Conservation (phyloP, 2,797 vertebrate species). For the Pangasius krempfi region DNA sequence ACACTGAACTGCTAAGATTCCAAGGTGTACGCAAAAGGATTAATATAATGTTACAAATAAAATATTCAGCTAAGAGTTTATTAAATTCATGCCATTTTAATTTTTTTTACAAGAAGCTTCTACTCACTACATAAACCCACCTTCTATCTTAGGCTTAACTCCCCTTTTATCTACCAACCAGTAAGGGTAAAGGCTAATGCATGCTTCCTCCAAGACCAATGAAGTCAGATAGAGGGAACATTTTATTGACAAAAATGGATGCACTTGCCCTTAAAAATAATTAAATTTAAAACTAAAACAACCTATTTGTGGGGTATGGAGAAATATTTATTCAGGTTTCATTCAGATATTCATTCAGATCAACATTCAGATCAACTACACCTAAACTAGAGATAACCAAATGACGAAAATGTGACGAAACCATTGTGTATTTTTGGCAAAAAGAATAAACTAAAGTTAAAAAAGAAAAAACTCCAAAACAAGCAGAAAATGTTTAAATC, state of each 20-base stretch:
- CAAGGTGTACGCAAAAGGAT: background rate
- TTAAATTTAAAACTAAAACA: background rate
- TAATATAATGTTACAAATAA: conserved; percentile 4
- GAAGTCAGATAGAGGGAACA: background rate
- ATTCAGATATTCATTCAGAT: background rate
- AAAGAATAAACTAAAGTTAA: background rate
- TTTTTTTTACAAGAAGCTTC: background rate
- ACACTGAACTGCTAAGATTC: background rate
- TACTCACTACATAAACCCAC: background rate
- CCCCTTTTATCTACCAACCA: background rate
- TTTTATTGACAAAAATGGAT: background rate
- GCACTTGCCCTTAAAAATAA: background rate
- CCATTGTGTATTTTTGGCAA: background rate
- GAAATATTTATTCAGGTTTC: background rate
- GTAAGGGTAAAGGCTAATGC: background rate
- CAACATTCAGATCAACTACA: background rate
- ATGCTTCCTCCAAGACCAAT: background rate
- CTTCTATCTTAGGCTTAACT: background rate
- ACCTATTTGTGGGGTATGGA: too few relatives aligned
- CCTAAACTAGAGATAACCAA: background rate
- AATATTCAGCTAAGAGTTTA: background rate
- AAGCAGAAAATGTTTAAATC: background rate
- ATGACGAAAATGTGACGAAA: background rate
- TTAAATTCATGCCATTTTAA: background rate
- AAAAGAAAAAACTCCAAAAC: background rate